phyloP scores from a whole-genome alignment of 2,113 vertebrate genomes.

The Tupaia tana region DNA sequence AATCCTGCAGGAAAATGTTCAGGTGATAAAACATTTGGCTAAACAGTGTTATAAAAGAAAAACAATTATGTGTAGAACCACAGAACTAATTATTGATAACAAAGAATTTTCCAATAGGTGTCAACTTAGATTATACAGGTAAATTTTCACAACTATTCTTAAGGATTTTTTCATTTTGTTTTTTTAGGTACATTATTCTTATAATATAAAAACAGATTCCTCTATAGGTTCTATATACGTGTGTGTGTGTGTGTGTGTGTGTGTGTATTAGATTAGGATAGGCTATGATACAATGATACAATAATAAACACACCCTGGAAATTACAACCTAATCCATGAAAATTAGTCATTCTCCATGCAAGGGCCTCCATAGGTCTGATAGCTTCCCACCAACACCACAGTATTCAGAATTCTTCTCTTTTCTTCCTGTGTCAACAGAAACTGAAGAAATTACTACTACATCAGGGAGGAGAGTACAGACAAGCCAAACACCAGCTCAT shows the following conservation, averaged over 20 bases:
- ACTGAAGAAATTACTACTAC: background rate
- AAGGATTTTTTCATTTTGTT: background rate
- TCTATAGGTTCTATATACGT: background rate
- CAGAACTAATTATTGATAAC: background rate
- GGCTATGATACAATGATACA: background rate
- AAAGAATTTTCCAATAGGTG: background rate
- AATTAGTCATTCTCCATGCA: background rate
- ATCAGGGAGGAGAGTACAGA: background rate
- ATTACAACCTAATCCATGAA: background rate
- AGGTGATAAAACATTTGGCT: background rate
- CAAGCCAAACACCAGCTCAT: background rate
- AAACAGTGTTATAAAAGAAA: background rate
- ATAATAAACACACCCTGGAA: background rate
- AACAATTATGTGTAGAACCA: background rate
- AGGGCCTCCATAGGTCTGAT: background rate
- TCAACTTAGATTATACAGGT: background rate
- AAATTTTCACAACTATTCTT: background rate
- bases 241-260: no score
- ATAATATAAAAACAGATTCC: background rate
- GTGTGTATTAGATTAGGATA: background rate
- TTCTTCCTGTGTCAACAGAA: background rate
- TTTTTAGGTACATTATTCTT: background rate
- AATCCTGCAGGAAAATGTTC: conserved; percentile 15
- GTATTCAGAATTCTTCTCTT: background rate
- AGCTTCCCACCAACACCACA: background rate